Base-by-base conservation (phyloP, 2,888 invertebrate genomes). In the Leptogaster cylindrica region DNA sequence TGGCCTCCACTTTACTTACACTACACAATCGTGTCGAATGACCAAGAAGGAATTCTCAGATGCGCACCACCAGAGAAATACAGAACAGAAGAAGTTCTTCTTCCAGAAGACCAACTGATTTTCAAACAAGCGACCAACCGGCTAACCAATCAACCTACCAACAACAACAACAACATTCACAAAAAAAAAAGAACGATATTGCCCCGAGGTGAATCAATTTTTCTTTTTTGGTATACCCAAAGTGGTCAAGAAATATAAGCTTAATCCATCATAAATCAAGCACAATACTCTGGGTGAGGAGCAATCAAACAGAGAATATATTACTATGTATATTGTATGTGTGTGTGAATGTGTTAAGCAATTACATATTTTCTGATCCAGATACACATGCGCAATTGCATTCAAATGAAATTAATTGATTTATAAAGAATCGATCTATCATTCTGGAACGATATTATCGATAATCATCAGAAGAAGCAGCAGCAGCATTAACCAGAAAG, bases 401-500 rank as follows among this genome's bases (percentile, higher is more conserved):
- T 52, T 36, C 52, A 52, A 36, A 52, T 52, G 33, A 52, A 52
- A 52, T 52, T 52, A 52, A 52, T 52, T 52, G 52, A 52, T 52
- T 52, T 52, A 52, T 52, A 52, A 52, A 52, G 52, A 52, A 52
- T 52, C 52, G 52, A 52, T 52, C 52, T 52, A 52, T 52, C 52
- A 52, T 52, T 52, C 33, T 18, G 3, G 14, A 5, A 4, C 31
- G 52, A 52, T 52, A 52, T 52, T 20, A 52, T 52, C 33, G 52
- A 52, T 52, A 33, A 52, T 20, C 33, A 33, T 33, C n/a, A n/a
- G n/a, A n/a, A n/a, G n/a, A n/a, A n/a, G n/a, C n/a, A n/a, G n/a
- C n/a, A n/a, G n/a, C n/a, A n/a, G n/a, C 18, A 33, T 33, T 52
- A 16, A 20, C 20, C 18, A 52, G 52, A 52, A 52, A 52, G 52